Conservation (phyloP, 1,140 invertebrate genomes). For the Trichonephila inaurata region DNA sequence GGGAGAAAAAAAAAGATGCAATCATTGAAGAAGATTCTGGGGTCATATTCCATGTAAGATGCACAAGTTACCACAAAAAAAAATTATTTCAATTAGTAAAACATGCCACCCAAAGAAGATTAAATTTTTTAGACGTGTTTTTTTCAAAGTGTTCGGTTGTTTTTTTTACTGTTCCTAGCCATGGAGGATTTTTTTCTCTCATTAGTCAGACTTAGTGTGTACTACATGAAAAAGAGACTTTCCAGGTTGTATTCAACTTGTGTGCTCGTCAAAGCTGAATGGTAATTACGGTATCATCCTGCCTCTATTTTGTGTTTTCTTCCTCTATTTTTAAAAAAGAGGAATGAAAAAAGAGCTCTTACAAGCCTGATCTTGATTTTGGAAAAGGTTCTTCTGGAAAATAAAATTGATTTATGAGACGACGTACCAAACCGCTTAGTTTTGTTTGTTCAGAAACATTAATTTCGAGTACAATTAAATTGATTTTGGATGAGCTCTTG, state of each 20-base stretch:
- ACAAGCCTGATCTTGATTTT: constrained; percentile 30
- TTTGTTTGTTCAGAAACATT: constrained; percentile 1
- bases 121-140: constrained; percentile 66
- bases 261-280: constrained; percentile 38
- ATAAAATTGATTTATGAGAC: constrained; percentile 28
- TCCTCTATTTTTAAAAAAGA: background rate
- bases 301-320: background rate
- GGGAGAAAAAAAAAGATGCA: constrained; percentile 1
- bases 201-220: constrained; percentile 13
- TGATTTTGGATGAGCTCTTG: background rate
- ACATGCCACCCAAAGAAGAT: constrained; percentile 61
- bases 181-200: constrained; percentile 44
- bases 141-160: constrained; percentile 19
- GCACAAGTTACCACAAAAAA: constrained; percentile 26
- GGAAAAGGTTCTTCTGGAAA: background rate
- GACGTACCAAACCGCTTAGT: background rate
- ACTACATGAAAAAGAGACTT: constrained; percentile 41
- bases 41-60: constrained; percentile 18
- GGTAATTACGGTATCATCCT: constrained; percentile 50
- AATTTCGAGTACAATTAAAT: background rate
- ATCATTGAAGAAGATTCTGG: constrained; percentile 23
- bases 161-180: constrained; percentile 43
- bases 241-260: constrained; percentile 27
- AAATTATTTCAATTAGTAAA: constrained; percentile 67
- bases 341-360: background rate